Percentiles rank a stretch among this genome's conserved stretches.
These are phyloP conservation scores for Zeugodacus cucurbitae DNA, from an alignment of 1,140 invertebrate genomes.

Conservation along the genomic window DNA sequence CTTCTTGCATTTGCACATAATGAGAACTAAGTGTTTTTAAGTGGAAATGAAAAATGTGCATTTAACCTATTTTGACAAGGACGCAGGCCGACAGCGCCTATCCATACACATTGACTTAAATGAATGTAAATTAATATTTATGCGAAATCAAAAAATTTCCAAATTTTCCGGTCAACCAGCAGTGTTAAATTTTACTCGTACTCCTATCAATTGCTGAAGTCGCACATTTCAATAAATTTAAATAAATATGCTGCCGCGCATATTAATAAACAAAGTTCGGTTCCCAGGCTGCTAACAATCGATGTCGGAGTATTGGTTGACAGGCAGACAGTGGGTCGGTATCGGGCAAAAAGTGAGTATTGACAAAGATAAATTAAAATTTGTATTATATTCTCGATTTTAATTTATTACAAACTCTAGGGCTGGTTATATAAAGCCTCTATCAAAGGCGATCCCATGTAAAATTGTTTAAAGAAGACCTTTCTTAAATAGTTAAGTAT, in stretches of 20 bases:
- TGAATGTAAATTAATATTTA: conserved; percentile 15
- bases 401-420: too few relatives aligned
- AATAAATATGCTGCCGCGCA: neutral
- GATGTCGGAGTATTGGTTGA: neutral
- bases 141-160: neutral
- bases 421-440: too few relatives aligned
- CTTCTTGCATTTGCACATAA: neutral
- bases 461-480: too few relatives aligned
- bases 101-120: neutral
- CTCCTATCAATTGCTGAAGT: neutral
- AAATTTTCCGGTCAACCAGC: neutral
- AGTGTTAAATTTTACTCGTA: neutral
- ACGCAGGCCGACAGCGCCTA: neutral
- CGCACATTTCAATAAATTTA: neutral
- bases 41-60: neutral
- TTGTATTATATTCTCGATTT: too few relatives aligned
- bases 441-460: too few relatives aligned
- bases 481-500: too few relatives aligned
- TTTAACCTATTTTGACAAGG: conserved; percentile 34
- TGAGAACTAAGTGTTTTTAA: neutral
- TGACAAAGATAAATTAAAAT: neutral
- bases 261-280: neutral
- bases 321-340: neutral
- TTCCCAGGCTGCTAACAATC: neutral
- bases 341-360: neutral